A percentile compares a stretch with the other conserved stretches of the same genome.
Evolutionary conservation across 2,888 invertebrate species (phyloP).

Genomic region (Calameuta pallipes): DNA sequence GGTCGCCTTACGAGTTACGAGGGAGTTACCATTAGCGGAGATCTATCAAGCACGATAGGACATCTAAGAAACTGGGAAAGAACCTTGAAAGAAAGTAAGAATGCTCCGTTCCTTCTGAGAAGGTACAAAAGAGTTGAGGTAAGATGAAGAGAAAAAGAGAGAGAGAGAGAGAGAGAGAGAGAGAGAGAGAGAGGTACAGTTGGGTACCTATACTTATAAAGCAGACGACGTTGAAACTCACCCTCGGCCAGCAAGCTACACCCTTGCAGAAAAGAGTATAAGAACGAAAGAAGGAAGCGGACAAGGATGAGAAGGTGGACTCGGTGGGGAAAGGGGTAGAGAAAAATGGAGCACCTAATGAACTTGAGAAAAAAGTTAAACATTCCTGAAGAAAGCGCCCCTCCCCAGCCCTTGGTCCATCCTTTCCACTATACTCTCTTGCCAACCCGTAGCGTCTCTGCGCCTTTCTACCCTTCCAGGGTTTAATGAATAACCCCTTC

Average conservation of each 20-base stretch:
- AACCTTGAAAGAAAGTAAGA: conserved; percentile 44
- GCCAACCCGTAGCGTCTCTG: neutral
- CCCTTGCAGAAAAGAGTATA: conserved; percentile 14
- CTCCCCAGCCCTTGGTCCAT: neutral
- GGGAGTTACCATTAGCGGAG: conserved; percentile 47
- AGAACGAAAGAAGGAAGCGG: conserved; percentile 30
- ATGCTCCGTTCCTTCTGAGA: conserved; percentile 35
- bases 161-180: conserved; percentile 6
- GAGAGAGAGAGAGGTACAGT: conserved; percentile 2
- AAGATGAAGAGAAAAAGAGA: conserved; percentile 4
- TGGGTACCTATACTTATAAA: neutral
- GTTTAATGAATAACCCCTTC: conserved; percentile 38
- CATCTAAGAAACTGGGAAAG: conserved; percentile 39
- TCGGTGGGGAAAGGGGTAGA: conserved; percentile 18
- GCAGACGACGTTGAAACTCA: conserved; percentile 6
- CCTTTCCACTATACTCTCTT: neutral
- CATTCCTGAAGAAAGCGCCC: conserved; percentile 33
- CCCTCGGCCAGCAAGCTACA: conserved; percentile 6
- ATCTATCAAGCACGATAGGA: conserved; percentile 48
- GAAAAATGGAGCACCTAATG: conserved; percentile 48
- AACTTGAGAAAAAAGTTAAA: conserved; percentile 51
- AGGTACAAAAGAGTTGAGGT: conserved; percentile 3
- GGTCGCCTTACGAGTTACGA: conserved; percentile 30
- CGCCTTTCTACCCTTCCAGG: neutral
- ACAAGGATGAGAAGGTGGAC: conserved; percentile 29